These are phyloP conservation scores for Battus philenor DNA, from an alignment of 1,140 invertebrate species.

Conservation along the genomic window DNA sequence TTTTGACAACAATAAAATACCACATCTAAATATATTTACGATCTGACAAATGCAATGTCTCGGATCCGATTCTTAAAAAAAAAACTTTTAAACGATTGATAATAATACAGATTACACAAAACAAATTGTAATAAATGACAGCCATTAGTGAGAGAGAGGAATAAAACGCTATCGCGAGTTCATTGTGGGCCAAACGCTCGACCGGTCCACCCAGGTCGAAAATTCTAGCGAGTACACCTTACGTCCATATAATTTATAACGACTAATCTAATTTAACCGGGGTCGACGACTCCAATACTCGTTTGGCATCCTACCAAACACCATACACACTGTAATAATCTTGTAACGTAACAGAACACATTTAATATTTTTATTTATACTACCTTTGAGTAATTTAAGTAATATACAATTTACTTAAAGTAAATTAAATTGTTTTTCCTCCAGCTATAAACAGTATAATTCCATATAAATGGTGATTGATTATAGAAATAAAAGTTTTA, in stretches of 20 bases:
- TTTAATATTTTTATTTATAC: too few species aligned
- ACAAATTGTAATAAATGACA: slow-evolving; percentile 18
- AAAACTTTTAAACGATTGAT: slow-evolving; percentile 14
- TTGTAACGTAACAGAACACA: too few species aligned
- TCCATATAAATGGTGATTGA: too few species aligned
- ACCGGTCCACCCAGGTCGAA: slow-evolving; percentile 22
- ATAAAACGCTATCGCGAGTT: slow-evolving; percentile 15
- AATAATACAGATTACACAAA: slow-evolving; percentile 16
- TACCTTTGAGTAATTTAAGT: too few species aligned
- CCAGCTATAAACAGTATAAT: too few species aligned
- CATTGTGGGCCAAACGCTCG: slow-evolving; percentile 12
- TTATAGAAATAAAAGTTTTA: too few species aligned
- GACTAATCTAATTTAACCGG: slow-evolving; percentile 37
- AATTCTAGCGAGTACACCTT: slow-evolving; percentile 25
- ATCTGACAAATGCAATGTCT: too few species aligned
- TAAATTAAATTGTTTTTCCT: too few species aligned
- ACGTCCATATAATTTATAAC: slow-evolving; percentile 31
- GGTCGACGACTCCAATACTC: slow-evolving; percentile 32
- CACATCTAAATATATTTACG: too few species aligned
- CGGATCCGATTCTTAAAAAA: slow-evolving; percentile 10
- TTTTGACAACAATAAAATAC: too few species aligned
- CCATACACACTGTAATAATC: slow-evolving; percentile 18
- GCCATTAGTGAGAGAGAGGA: slow-evolving; percentile 14
- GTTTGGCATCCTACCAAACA: slow-evolving; percentile 39
- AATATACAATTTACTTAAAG: too few species aligned